Evolutionary conservation across 2,797 vertebrate genomes (phyloP), one percentile per base, ranked within the genome.

Genomic region (Erethizon dorsatum): DNA sequence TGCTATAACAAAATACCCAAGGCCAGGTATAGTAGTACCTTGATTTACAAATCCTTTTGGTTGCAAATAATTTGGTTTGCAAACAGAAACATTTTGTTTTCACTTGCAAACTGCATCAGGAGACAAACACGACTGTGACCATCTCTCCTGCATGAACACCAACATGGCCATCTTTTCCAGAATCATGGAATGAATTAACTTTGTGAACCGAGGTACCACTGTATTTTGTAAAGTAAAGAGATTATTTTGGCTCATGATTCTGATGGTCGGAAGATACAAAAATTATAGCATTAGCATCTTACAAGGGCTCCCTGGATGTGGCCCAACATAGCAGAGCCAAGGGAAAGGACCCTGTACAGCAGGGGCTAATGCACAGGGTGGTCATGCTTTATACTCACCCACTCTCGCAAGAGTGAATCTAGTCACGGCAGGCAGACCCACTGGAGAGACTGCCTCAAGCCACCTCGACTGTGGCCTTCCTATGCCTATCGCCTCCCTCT

Each of bases 381-480:
- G 1, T 1, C 31, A 2, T 5, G 20, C 3, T 14, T 52, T 8
- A 13, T 52, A n/a, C 47, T 3, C 20, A 37, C 28, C 33, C 10
- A 11, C 37, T 75, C 37, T 73, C 24, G 1, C 73, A 5, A 73
- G 24, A 57, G 52, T 26, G 54, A 4, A 57, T 57, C 10, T 28
- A 57, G n/a, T 13, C 10, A 45, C 10, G 17, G 5, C 26, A 31
- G 33, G 6, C 12, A 37, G 33, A 45, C 52, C 8, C 10, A 5
- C 3, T 28, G 12, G 8, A 24, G 11, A 26, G 50, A 26, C 14
- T 5, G 10, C 13, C 11, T 54, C 41, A 24, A 69, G 24, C 50
- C 22, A 52, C 50, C 47, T n/a, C 9, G 12, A 85, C 1, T 22
- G 20, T 26, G 13, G 47, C 22, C 11, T 18, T 6, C 20, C 11